Evolutionary conservation across 2,797 vertebrate species (phyloP).

Genomic region (Cynodonichthys magdalenae): DNA sequence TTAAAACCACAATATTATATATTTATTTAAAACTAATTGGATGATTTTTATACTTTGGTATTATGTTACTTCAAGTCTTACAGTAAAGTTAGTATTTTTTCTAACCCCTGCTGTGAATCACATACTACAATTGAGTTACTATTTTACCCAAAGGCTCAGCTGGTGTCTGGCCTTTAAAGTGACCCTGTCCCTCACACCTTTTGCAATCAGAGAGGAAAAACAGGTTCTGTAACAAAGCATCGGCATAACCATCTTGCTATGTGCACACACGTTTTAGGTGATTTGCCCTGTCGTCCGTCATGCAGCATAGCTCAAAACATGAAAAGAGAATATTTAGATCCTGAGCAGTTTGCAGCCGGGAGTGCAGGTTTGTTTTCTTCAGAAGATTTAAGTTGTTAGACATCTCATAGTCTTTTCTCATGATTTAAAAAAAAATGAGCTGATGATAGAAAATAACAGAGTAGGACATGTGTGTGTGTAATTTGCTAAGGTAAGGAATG

Average conservation of each 20-base stretch:
- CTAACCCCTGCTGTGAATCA: slow-evolving; percentile 7
- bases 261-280: slow-evolving; percentile 12
- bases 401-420: slow-evolving; percentile 14
- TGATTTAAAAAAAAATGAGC: background rate
- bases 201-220: slow-evolving; percentile 38
- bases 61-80: too few relatives aligned
- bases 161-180: slow-evolving; percentile 9
- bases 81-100: background rate
- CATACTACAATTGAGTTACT: slow-evolving; percentile 9
- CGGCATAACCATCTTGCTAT: slow-evolving; percentile 28
- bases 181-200: slow-evolving; percentile 35
- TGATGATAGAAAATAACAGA: slow-evolving; percentile 20
- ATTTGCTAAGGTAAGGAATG: slow-evolving; percentile 43
- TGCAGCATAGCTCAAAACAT: background rate
- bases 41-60: background rate
- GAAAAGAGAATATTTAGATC: background rate
- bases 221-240: slow-evolving; percentile 47
- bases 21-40: background rate
- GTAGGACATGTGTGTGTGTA: slow-evolving; percentile 19
- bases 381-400: background rate
- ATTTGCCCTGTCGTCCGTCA: slow-evolving; percentile 11
- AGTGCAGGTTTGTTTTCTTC: background rate
- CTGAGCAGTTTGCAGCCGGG: background rate
- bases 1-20: background rate
- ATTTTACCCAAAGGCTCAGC: background rate